Conservation (phyloP, 2,888 invertebrate species). For the Agonopterix arenella region DNA sequence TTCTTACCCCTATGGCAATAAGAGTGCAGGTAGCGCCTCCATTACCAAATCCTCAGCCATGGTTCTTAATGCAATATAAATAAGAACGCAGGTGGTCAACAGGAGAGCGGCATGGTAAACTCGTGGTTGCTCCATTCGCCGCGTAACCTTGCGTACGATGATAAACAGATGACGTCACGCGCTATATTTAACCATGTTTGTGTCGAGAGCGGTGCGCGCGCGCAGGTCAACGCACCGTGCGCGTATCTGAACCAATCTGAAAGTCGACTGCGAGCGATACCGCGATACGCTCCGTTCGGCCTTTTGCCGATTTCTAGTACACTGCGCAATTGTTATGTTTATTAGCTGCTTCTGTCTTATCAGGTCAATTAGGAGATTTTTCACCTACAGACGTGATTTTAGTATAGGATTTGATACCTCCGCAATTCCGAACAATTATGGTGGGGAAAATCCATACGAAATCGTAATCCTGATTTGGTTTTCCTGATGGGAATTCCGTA, state of each 20-base stretch:
- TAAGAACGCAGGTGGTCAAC: background rate
- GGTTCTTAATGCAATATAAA: too few relatives aligned
- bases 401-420: too few relatives aligned
- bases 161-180: slow-evolving; percentile 71
- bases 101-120: slow-evolving; percentile 27
- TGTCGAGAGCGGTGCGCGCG: slow-evolving; percentile 49
- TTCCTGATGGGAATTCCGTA: too few relatives aligned
- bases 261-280: slow-evolving; percentile 36
- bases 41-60: too few relatives aligned
- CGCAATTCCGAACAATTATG: too few relatives aligned
- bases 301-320: slow-evolving; percentile 28
- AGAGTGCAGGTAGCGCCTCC: too few relatives aligned
- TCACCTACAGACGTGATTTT: too few relatives aligned
- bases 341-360: too few relatives aligned
- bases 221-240: slow-evolving; percentile 53
- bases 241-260: slow-evolving; percentile 48
- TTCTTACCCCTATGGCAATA: too few relatives aligned
- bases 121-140: slow-evolving; percentile 28
- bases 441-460: too few relatives aligned
- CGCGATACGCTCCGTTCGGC: slow-evolving; percentile 31
- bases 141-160: slow-evolving; percentile 72
- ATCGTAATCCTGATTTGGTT: too few relatives aligned
- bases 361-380: too few relatives aligned
- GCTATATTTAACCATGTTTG: slow-evolving; percentile 61
- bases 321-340: background rate